Conservation (phyloP, 2,888 invertebrate genomes). For the Amphipyra berbera region DNA sequence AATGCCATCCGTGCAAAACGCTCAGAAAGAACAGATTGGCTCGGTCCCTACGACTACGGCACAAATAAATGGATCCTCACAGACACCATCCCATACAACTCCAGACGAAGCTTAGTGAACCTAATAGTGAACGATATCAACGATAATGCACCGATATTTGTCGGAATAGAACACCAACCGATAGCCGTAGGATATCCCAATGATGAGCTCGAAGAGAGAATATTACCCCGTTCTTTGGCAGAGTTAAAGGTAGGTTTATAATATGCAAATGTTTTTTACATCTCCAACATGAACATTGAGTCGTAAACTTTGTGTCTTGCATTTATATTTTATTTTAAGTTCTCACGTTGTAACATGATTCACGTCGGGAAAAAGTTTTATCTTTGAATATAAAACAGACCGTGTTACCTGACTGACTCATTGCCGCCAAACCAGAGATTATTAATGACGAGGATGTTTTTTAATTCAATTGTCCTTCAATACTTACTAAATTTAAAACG, state of each 20-base stretch:
- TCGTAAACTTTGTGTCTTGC: conserved; percentile 50
- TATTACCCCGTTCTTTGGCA: conserved; percentile 82
- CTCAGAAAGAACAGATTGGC: conserved; percentile 65
- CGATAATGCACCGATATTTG: conserved; percentile 86
- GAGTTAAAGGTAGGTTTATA: conserved; percentile 79
- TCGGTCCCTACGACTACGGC: conserved; percentile 79
- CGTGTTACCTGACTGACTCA: conserved; percentile 52
- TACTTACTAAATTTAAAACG: conserved; percentile 1
- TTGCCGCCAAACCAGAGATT: conserved; percentile 31
- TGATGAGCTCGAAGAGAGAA: conserved; percentile 73
- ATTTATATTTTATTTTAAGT: conserved; percentile 48
- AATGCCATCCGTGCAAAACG: conserved; percentile 68
- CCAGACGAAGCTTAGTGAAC: conserved; percentile 81
- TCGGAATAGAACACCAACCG: conserved; percentile 74
- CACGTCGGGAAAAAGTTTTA: conserved; percentile 49
- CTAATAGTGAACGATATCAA: conserved; percentile 89
- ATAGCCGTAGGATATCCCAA: conserved; percentile 85
- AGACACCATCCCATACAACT: conserved; percentile 77
- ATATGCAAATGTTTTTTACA: conserved; percentile 41
- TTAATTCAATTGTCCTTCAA: conserved; percentile 7
- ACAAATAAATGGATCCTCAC: conserved; percentile 81
- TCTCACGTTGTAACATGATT: conserved; percentile 56
- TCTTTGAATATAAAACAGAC: conserved; percentile 46
- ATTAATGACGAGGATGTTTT: conserved; percentile 37
- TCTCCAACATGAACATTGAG: conserved; percentile 28